Evolutionary conservation across 30 jellyfish, hydroid and myxozoan genomes (phyloP).

Genomic region (Sanderia malayensis): DNA sequence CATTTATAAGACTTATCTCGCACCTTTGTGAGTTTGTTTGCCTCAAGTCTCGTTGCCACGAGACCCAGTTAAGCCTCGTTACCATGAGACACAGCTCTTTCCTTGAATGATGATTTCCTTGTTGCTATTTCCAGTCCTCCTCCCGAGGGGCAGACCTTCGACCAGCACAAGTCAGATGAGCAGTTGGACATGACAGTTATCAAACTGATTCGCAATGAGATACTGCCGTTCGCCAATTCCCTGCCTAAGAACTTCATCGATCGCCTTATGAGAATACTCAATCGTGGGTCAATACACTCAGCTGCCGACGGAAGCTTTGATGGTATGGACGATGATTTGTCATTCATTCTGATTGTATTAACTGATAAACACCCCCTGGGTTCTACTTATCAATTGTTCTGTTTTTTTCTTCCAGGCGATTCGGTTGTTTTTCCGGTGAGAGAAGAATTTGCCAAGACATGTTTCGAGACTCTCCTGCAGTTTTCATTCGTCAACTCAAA

Average conservation of each 20-base stretch:
- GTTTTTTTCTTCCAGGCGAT: conserved; percentile 75
- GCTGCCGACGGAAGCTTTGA: conserved; percentile 84
- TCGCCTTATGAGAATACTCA: conserved; percentile 67
- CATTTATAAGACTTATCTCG: no score
- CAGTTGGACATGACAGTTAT: conserved; percentile 74
- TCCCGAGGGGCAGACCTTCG: conserved; percentile 88
- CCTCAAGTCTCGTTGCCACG: no score
- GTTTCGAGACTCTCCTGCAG: conserved; percentile 82
- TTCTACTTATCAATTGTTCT: no score
- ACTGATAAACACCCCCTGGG: not conserved
- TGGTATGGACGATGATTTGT: conserved; percentile 35
- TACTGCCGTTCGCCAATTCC: conserved; percentile 58
- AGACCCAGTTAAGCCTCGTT: no score
- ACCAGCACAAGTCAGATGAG: conserved; percentile 83
- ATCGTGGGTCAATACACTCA: conserved; percentile 89
- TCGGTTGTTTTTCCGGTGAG: conserved; percentile 76
- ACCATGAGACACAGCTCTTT: no score
- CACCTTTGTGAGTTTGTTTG: no score
- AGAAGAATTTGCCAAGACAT: conserved; percentile 85
- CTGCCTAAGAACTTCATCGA: conserved; percentile 82
- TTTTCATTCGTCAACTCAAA: conserved; percentile 75
- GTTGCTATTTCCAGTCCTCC: conserved; percentile 82
- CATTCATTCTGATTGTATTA: not conserved
- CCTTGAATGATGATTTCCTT: no score
- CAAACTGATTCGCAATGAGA: conserved; percentile 73